Base-by-base conservation (phyloP, 2,888 invertebrate genomes). In the Shargacucullia verbasci region DNA sequence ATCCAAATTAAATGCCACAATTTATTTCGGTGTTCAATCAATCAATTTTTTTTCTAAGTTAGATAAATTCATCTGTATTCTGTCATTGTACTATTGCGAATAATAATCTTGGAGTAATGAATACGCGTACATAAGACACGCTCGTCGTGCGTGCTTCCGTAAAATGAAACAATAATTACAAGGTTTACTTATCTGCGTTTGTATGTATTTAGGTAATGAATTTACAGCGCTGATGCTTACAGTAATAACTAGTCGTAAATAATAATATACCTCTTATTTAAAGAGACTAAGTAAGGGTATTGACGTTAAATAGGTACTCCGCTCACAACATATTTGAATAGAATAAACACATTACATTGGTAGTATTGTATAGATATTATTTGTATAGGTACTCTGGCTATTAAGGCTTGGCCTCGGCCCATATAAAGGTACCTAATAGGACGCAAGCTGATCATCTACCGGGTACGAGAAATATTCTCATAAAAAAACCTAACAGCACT, bases 251-350 rank as follows among this genome's bases (percentile, higher is more conserved):
- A 14, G 53, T 65, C 41, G 46, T 75, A 70, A 67, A 66, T 49
- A 59, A 52, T 53, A 58, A 59, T 58, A 59, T 34, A 39, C 50
- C 45, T 57, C 55, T 49, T n/a, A n/a, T n/a, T n/a, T 72, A 62
- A 75, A 70, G 31, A 57, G 50, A 70, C 70, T 72, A 56, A 58
- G 49, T 43, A 44, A 50, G n/a, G n/a, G n/a, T n/a, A n/a, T n/a
- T n/a, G 20, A 20, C 4, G 20, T 4, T 4, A 20, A 20, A 20
- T 20, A 20, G 20, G 20, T 4, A 4, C 20, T 20, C 4, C 2
- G 4, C 20, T 4, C 4, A 4, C 20, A 20, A 20, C 4, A 3
- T 20, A 3, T 20, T 20, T 20, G 2, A 3, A 20, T 20, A 20
- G 20, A n/a, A n/a, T n/a, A n/a, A n/a, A n/a, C n/a, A n/a, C n/a